Evolutionary conservation across 2,888 invertebrate species (phyloP).

Genomic region (Nomada fucata): DNA sequence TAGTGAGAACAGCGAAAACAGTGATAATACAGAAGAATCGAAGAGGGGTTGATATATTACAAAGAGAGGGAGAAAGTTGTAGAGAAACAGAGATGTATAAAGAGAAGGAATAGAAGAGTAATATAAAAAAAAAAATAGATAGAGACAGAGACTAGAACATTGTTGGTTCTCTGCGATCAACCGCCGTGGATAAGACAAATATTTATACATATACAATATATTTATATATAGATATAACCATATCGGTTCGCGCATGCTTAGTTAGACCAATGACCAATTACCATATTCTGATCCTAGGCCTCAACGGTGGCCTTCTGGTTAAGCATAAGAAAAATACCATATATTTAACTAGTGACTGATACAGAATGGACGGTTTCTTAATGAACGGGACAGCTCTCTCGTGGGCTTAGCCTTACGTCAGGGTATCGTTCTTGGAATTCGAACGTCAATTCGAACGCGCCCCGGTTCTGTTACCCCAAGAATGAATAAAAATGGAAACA

Average conservation of each 20-base stretch:
- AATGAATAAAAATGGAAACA: no score
- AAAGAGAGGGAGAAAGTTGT: not conserved
- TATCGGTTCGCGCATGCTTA: slow-evolving; percentile 73
- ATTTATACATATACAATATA: slow-evolving; percentile 52
- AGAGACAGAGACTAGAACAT: slow-evolving; percentile 64
- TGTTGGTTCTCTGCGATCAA: slow-evolving; percentile 72
- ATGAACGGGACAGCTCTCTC: slow-evolving; percentile 38
- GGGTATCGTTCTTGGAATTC: slow-evolving; percentile 44
- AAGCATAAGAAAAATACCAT: slow-evolving; percentile 86
- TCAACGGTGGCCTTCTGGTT: slow-evolving; percentile 92
- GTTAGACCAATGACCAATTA: slow-evolving; percentile 86
- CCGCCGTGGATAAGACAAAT: slow-evolving; percentile 57
- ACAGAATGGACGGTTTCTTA: slow-evolving; percentile 46
- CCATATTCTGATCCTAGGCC: slow-evolving; percentile 97
- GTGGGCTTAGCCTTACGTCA: slow-evolving; percentile 39
- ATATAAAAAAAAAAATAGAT: slow-evolving; percentile 4
- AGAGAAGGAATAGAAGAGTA: slow-evolving; percentile 20
- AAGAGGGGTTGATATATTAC: not conserved
- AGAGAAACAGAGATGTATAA: not conserved
- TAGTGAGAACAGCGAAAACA: not conserved
- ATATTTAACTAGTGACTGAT: slow-evolving; percentile 81
- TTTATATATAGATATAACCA: slow-evolving; percentile 32
- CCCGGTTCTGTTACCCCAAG: not conserved
- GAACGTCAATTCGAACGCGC: no score
- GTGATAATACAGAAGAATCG: not conserved